Percentiles rank a stretch among this genome's conserved stretches.
These are phyloP conservation scores for Porites australiensis DNA, from an alignment of 64 coral and sea anemone genomes.

Conservation along the genomic window DNA sequence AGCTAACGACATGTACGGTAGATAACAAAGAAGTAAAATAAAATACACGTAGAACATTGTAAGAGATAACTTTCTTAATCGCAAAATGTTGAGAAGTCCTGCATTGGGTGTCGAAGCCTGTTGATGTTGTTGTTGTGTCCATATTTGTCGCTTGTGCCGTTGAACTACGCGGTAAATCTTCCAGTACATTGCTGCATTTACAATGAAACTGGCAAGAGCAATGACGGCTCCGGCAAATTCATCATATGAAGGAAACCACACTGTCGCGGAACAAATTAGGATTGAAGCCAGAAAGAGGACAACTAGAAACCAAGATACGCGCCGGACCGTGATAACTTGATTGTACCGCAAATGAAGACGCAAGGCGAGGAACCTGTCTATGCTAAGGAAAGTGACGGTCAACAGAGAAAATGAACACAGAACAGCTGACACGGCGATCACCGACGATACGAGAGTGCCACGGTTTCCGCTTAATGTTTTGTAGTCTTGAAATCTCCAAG, in stretches of 20 bases:
- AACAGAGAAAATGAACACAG: neutral
- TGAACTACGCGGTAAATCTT: constrained; percentile 2
- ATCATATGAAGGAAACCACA: neutral
- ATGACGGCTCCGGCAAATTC: neutral
- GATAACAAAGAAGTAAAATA: neutral
- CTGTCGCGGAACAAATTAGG: neutral
- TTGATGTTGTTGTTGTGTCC: neutral
- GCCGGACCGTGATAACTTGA: neutral
- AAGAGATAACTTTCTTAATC: neutral
- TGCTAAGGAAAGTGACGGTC: constrained; percentile 17
- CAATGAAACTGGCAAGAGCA: neutral
- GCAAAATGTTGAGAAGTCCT: constrained; percentile 1
- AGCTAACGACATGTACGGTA: neutral
- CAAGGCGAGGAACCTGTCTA: constrained; percentile 29
- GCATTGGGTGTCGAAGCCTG: neutral
- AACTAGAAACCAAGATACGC: neutral
- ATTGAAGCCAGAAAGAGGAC: neutral
- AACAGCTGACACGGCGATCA: neutral
- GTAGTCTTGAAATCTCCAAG: neutral
- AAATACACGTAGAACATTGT: neutral
- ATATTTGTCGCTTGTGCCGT: neutral
- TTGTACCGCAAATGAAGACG: constrained; percentile 25
- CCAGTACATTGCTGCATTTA: neutral
- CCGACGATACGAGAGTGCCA: neutral
- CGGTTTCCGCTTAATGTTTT: neutral